These are phyloP conservation scores for Regulus satrapa DNA, from an alignment of 2,113 vertebrate genomes.

Conservation along the genomic window DNA sequence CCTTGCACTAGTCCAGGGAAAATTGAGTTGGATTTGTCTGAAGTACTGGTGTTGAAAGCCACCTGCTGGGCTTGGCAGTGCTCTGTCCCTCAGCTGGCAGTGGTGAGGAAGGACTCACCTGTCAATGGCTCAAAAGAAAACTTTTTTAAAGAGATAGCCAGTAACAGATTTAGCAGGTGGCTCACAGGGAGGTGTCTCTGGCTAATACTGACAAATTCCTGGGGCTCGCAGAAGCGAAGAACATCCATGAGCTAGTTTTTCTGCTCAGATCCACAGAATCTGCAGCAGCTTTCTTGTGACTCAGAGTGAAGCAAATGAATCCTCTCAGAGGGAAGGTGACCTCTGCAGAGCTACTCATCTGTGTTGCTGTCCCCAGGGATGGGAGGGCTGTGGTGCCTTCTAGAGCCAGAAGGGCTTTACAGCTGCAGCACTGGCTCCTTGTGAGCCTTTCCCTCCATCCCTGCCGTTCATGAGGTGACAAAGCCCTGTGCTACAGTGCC, in stretches of 20 bases:
- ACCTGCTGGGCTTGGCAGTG: neutral
- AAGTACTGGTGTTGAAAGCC: neutral
- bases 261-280: neutral
- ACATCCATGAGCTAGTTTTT: neutral
- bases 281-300: neutral
- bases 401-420: neutral
- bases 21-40: neutral
- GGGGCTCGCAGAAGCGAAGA: neutral
- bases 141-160: neutral
- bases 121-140: neutral
- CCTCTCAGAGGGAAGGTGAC: neutral
- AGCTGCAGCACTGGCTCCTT: neutral
- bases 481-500: accelerated
- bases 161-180: neutral
- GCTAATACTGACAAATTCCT: neutral
- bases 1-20: neutral
- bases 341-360: neutral
- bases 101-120: neutral
- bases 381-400: neutral
- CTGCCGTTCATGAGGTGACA: accelerated
- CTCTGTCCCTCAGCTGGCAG: neutral
- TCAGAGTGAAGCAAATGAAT: neutral
- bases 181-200: neutral
- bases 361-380: neutral
- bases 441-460: neutral